Conservation (phyloP, 2,888 invertebrate genomes). For the Mimachlamys varia region DNA sequence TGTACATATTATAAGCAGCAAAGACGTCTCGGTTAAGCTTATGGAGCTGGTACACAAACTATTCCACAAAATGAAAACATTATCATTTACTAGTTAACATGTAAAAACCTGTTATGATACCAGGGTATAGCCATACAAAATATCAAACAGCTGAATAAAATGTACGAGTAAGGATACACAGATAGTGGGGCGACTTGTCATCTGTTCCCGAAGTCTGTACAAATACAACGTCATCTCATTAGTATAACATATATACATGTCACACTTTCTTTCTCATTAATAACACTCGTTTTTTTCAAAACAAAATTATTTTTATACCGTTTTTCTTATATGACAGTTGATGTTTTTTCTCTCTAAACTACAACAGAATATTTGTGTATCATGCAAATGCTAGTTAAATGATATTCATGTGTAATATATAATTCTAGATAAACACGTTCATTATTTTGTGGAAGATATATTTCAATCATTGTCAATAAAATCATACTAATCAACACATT, state of each 20-base stretch:
- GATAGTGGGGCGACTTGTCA: conserved; percentile 73
- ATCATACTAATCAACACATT: background rate
- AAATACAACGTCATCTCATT: background rate
- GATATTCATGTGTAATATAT: background rate
- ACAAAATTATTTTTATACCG: background rate
- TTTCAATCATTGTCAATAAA: background rate
- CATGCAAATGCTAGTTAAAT: background rate
- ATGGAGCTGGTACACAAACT: too few species aligned
- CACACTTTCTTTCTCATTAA: background rate
- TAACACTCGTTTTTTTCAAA: background rate
- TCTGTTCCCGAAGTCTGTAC: conserved; percentile 62
- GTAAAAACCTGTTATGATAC: too few species aligned
- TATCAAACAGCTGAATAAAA: too few species aligned
- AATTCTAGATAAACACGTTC: background rate
- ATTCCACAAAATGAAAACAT: too few species aligned
- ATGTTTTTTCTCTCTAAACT: background rate
- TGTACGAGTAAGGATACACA: conserved; percentile 76
- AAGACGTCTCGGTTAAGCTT: too few species aligned
- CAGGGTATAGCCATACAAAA: too few species aligned
- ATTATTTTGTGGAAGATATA: background rate
- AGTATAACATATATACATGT: background rate
- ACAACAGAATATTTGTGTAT: background rate
- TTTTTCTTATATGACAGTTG: background rate
- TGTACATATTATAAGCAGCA: too few species aligned
- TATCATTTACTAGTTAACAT: too few species aligned